Conservation (phyloP, 2,113 vertebrate genomes). For the Ammodytes dubius region DNA sequence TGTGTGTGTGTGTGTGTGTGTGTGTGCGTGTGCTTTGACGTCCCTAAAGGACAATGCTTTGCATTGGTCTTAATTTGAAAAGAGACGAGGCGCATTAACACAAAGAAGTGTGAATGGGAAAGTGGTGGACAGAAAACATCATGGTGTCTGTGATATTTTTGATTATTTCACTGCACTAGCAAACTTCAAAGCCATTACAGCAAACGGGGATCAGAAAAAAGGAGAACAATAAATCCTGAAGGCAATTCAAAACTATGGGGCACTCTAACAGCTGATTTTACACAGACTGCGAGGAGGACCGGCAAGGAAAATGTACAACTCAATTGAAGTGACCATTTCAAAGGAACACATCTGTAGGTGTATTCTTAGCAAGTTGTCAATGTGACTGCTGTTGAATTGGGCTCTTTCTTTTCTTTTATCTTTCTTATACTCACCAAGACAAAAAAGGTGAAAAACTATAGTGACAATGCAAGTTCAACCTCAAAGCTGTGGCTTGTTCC, state of each 20-base stretch:
- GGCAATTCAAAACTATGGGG: conserved; percentile 31
- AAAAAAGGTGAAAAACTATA: conserved; percentile 24
- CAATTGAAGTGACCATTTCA: conserved; percentile 10
- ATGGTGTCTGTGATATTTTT: conserved; percentile 33
- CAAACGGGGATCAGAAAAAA: conserved; percentile 28
- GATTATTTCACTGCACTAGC: background rate
- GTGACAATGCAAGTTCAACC: conserved; percentile 14
- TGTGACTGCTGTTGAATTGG: background rate
- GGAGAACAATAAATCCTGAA: conserved; percentile 33
- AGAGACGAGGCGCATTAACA: conserved; percentile 22
- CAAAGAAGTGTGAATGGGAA: conserved; percentile 22
- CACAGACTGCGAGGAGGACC: background rate
- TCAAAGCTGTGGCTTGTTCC: conserved; percentile 8
- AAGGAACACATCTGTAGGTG: background rate
- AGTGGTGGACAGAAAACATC: conserved; percentile 30
- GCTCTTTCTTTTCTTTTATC: background rate
- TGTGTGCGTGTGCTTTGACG: conserved; percentile 2
- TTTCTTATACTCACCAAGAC: background rate
- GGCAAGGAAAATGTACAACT: background rate
- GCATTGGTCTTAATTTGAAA: conserved; percentile 39
- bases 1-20: conserved; percentile 2
- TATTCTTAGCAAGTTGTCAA: conserved; percentile 31
- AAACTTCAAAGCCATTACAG: conserved; percentile 44
- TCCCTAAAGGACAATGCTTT: conserved; percentile 18
- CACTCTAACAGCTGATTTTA: conserved; percentile 39